Evolutionary conservation across 2,797 vertebrate species (phyloP), one percentile per base, ranked within the genome.

Genomic region (Acrossocheilus wenchowensis): DNA sequence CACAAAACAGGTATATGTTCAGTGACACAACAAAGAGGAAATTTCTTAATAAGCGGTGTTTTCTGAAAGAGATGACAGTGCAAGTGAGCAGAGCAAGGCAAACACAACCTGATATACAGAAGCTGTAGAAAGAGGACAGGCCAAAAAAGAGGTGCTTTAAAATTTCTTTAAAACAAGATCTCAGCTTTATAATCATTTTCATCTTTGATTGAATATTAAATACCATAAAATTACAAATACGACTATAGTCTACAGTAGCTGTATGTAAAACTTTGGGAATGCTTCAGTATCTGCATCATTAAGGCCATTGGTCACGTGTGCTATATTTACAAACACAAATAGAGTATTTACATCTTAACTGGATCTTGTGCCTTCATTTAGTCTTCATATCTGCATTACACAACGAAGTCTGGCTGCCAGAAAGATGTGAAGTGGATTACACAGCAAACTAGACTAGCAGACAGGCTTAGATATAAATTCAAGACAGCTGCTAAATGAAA

Each of bases 271-370:
- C 92, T 94, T 93, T 93, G 92, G 91, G 93, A 91, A 93, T 92
- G 90, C 91, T 90, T 92, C 88, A 91, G 91, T 87, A 91, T 87
- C 90, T 74, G 90, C 84, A 91, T 90, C 90, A 91, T 96, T 96
- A 96, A 96, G 95, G 96, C 95, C 94, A 94, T 94, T 85, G 94
- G 94, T 95, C 94, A 93, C 69, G 83, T 90, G 88, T 92, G 83
- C 92, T 80, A 90, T 93, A 94, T 93, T 91, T 91, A 94, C 91
- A 93, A 89, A 89, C 64, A 90, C 81, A 89, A 26, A 87, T 72
- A 36, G 34, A 36, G 6, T 77, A 83, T 89, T 54, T 85, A 68
- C 60, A 88, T 80, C 52, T 62, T 21, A 66, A 84, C 48, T 57
- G 71, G 43, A 77, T 68, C 66, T 78, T 41, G 66, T 73, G 83